These are phyloP conservation scores for Chaetodon trifasciatus DNA, from an alignment of 2,797 vertebrate species.

Conservation along the genomic window DNA sequence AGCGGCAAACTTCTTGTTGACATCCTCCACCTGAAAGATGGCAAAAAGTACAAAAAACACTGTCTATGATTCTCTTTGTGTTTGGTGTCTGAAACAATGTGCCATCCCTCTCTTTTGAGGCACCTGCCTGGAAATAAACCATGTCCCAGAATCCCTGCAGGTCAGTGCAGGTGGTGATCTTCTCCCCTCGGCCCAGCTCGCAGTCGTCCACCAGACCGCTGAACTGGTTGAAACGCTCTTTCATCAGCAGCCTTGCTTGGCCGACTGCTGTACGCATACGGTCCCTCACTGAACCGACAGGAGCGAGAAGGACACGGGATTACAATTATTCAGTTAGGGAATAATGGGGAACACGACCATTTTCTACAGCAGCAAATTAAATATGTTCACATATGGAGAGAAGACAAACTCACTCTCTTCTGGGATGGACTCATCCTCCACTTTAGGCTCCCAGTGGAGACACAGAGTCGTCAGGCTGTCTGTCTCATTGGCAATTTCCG, in stretches of 20 bases:
- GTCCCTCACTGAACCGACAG: slow-evolving; percentile 87
- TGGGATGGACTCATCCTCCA: slow-evolving; percentile 89
- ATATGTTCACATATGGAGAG: not conserved
- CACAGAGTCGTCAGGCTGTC: slow-evolving; percentile 82
- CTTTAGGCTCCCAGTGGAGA: slow-evolving; percentile 87
- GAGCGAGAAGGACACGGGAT: not conserved
- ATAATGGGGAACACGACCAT: not conserved
- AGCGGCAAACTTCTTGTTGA: slow-evolving; percentile 90
- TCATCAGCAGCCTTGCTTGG: slow-evolving; percentile 92
- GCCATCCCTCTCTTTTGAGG: not conserved
- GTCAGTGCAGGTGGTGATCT: slow-evolving; percentile 90
- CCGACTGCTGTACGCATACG: slow-evolving; percentile 91
- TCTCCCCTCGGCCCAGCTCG: slow-evolving; percentile 90
- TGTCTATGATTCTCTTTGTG: not conserved
- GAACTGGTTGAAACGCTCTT: slow-evolving; percentile 95
- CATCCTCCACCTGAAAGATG: slow-evolving; percentile 89
- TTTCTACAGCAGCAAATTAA: not conserved
- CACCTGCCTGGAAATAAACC: slow-evolving; percentile 92
- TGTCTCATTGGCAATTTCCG: slow-evolving; percentile 84
- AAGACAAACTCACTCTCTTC: slow-evolving; percentile 90
- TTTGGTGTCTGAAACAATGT: not conserved
- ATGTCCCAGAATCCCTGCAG: slow-evolving; percentile 99
- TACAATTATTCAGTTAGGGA: not conserved
- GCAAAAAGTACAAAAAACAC: not conserved
- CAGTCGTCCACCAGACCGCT: slow-evolving; percentile 92